phyloP scores from a whole-genome alignment of 2,113 vertebrate genomes.

The Cromileptes altivelis region DNA sequence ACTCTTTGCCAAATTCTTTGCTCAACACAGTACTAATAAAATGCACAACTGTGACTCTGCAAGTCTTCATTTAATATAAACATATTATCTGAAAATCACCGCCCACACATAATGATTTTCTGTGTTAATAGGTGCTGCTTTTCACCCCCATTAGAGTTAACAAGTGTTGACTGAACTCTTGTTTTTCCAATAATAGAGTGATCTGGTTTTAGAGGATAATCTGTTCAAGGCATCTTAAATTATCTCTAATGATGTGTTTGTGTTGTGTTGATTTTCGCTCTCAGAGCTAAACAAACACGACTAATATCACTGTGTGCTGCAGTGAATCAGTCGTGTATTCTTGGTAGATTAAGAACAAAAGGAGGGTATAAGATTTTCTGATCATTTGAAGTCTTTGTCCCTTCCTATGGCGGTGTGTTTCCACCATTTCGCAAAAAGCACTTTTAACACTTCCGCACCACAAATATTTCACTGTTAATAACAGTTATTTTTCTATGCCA shows the following conservation, averaged over 20 bases:
- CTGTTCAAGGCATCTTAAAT: constrained; percentile 3
- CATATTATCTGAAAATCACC: constrained; percentile 13
- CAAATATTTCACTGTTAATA: constrained; percentile 57
- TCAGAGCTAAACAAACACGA: background rate
- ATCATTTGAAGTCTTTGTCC: constrained; percentile 47
- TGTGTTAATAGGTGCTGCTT: constrained; percentile 2
- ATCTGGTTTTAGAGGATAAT: constrained; percentile 14
- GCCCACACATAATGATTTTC: constrained; percentile 16
- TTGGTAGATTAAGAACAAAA: constrained; percentile 14
- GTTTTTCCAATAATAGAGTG: constrained; percentile 1
- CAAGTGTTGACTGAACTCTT: constrained; percentile 7
- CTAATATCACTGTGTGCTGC: background rate
- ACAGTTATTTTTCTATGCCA: constrained; percentile 54
- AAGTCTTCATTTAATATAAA: constrained; percentile 30
- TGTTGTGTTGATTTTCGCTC: constrained; percentile 8
- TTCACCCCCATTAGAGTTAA: constrained; percentile 14
- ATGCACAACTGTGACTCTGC: constrained; percentile 10
- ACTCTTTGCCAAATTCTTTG: constrained; percentile 3
- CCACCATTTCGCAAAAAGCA: constrained; percentile 39
- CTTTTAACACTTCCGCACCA: constrained; percentile 45
- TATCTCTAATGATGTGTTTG: background rate
- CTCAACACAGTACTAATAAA: background rate
- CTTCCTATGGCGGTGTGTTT: background rate
- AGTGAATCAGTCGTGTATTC: background rate
- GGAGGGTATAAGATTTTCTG: constrained; percentile 9